Evolutionary conservation across 2,113 vertebrate genomes (phyloP).

Genomic region (Ahaetulla prasina): DNA sequence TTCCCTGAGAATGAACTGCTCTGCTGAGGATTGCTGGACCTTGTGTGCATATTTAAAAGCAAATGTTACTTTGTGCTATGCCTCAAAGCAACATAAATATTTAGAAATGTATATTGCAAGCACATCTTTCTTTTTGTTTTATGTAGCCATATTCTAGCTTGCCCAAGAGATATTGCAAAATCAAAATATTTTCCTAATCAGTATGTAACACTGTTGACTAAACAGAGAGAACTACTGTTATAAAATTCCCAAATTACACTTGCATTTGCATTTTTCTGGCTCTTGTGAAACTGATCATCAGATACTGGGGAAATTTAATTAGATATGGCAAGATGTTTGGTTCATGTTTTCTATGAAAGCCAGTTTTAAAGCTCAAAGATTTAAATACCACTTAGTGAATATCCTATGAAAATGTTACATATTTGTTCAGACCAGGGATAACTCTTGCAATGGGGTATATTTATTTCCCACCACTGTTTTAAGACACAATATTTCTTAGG

Average conservation of each 20-base stretch:
- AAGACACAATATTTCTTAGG: neutral
- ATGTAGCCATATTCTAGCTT: neutral
- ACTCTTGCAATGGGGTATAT: neutral
- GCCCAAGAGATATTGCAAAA: neutral
- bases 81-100: neutral
- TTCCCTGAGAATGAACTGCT: neutral
- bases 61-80: neutral
- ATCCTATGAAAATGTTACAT: neutral
- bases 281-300: neutral
- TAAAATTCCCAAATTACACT: neutral
- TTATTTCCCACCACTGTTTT: neutral
- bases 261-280: neutral
- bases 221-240: neutral
- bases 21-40: neutral
- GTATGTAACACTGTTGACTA: neutral
- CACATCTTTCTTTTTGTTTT: neutral
- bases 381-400: neutral
- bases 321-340: neutral
- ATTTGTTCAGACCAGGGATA: neutral
- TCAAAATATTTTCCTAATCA: neutral
- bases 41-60: neutral
- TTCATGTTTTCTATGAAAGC: neutral
- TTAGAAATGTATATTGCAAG: neutral
- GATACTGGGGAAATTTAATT: neutral
- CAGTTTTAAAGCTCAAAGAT: neutral